A percentile compares a stretch with the other conserved stretches of the same genome.
phyloP scores from a whole-genome alignment of 2,888 invertebrate genomes.

The Camponotus fellah region DNA sequence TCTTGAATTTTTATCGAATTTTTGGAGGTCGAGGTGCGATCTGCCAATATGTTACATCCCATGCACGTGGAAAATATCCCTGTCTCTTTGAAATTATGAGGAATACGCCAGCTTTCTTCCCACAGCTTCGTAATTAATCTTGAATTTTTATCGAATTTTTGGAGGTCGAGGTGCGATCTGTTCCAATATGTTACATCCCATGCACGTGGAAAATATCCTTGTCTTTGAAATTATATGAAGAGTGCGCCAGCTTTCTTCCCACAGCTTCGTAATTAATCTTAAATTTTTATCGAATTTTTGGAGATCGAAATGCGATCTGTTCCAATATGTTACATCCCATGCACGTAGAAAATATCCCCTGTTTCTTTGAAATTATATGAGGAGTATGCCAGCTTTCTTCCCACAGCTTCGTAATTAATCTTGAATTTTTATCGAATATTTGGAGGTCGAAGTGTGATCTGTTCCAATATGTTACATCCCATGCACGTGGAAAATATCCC shows the following conservation, averaged over 20 bases:
- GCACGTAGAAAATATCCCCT: too few species aligned
- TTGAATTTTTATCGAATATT: too few species aligned
- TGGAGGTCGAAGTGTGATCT: slow-evolving; percentile 90
- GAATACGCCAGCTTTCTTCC: background rate
- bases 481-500: background rate
- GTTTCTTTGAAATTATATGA: background rate
- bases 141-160: too few species aligned
- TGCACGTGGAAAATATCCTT: background rate
- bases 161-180: slow-evolving; percentile 89
- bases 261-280: background rate
- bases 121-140: background rate
- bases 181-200: background rate
- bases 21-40: slow-evolving; percentile 91
- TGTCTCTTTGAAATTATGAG: background rate
- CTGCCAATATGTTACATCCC: background rate
- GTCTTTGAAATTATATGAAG: background rate
- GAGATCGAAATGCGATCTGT: slow-evolving; percentile 89
- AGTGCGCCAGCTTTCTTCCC: background rate
- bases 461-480: background rate
- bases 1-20: too few species aligned
- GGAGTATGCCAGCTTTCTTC: background rate
- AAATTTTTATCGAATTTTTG: too few species aligned
- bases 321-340: background rate
- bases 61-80: background rate
- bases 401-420: background rate